Evolutionary conservation across 2,797 vertebrate genomes (phyloP), one percentile per base, ranked within the genome.

Genomic region (Parambassis ranga): DNA sequence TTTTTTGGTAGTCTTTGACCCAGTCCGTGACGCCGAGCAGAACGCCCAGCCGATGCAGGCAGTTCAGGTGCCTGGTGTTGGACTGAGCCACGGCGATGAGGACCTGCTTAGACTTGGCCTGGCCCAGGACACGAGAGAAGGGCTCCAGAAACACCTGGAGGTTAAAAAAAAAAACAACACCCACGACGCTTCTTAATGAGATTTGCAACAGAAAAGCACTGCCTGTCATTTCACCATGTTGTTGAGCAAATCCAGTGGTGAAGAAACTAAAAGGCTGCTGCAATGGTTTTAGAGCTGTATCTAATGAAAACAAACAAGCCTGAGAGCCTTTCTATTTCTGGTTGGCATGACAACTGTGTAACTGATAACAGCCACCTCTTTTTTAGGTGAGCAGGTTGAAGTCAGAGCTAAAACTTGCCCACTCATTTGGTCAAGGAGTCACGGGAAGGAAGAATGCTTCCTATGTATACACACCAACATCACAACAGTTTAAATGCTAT

Each of bases 141-240:
- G 93, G 93, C 82, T 93, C 92, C 78, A 94, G 65, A 63, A 94
- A 92, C 20, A 94, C 91, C 93, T 94, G 33, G 4, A 71, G 7
- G 32, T 33, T 51, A 71, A 43, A 55, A 7, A 33, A 6, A 33
- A 7, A 30, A 4, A 30, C 5, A 31, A n/a, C 7, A 15, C 33
- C n/a, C n/a, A n/a, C n/a, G n/a, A n/a, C n/a, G n/a, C n/a, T 14
- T 33, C 31, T 33, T 7, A 28, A 33, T 32, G 14, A 35, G 11
- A 32, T 31, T 7, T 7, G 7, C 3, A 19, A 36, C 20, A 39
- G 30, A 43, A 37, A 31, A 5, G 9, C 9, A 46, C 2, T 3
- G 2, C 7, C 14, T 14, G 24, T 42, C 1, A 19, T 16, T 37
- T 20, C 7, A 10, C 18, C 4, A 37, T 27, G 28, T 24, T 22